These are phyloP conservation scores for Anguilla obscura DNA, from an alignment of 2,797 vertebrate genomes.

Conservation along the genomic window DNA sequence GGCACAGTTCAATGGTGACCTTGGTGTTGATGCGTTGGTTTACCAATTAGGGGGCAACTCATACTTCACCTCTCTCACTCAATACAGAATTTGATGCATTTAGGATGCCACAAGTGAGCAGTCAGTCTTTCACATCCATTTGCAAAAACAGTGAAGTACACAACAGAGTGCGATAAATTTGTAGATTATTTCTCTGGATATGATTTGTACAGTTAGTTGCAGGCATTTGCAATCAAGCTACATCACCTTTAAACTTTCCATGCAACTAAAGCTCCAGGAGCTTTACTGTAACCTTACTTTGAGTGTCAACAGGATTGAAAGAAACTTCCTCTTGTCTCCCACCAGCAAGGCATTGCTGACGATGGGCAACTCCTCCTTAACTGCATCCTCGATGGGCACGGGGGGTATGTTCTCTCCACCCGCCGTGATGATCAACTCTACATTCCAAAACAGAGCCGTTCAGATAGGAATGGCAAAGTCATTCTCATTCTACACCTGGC, in stretches of 20 bases:
- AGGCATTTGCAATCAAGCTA: not conserved
- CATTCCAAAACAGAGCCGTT: not conserved
- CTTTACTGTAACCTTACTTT: slow-evolving; percentile 61
- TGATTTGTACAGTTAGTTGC: not conserved
- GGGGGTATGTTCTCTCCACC: slow-evolving; percentile 80
- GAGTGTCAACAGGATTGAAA: slow-evolving; percentile 76
- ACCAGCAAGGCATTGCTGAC: slow-evolving; percentile 77
- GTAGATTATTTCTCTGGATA: not conserved
- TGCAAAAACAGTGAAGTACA: not conserved
- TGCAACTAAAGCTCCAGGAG: not conserved
- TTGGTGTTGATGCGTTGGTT: not conserved
- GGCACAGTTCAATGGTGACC: not conserved
- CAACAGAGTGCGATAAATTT: not conserved
- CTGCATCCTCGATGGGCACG: slow-evolving; percentile 71
- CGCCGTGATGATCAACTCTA: slow-evolving; percentile 80
- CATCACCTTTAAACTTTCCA: not conserved
- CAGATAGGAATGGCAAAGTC: not conserved
- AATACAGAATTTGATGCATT: not conserved
- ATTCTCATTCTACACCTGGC: not conserved
- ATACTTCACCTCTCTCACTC: not conserved
- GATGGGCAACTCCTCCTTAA: slow-evolving; percentile 70
- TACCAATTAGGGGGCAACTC: not conserved
- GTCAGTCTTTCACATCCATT: not conserved
- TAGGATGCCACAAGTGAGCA: not conserved
- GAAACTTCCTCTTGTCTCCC: slow-evolving; percentile 79